Evolutionary conservation across 2,888 invertebrate genomes (phyloP), one percentile per base, ranked within the genome.

Genomic region (Eupeodes luniger): DNA sequence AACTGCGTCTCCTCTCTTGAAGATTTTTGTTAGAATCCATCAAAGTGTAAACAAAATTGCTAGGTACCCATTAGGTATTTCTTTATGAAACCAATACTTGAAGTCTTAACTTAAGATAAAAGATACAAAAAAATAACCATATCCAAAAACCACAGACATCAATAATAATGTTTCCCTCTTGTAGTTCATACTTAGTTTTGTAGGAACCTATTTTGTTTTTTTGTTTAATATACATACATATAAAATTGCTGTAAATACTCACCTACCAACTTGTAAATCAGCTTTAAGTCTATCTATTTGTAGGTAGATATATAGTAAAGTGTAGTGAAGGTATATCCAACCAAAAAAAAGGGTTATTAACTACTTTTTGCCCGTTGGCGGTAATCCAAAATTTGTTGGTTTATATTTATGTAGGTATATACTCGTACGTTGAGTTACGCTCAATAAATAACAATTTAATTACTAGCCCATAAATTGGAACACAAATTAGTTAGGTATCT

Each of bases 191-290:
- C 6, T 40, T 40, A 27, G 27, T 27, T 27, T 27, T 27, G 27
- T 27, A 40, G 40, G 40, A 7, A 40, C 40, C 40, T 40, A 40
- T 40, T 5, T 5, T 40, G 0, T 27, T 12, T 27, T 57, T 16
- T 44, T 19, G 47, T 59, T 57, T 51, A 34, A 16, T 27, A 27
- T 27, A 27, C 3, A 3, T 27, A 27, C 36, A 53, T 59, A 59
- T 14, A 27, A 66, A 66, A 40, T n/a, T 69, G n/a, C 34, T 44
- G 62, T 57, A 57, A 51, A 40, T 61, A 78, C 70, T 62, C 72
- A 84, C 87, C 80, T 81, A 84, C 87, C 77, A 57, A 74, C 55
- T 84, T 72, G 72, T 70, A 76, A 77, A 84, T 57, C 67, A 44
- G 87, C 77, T 84, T 70, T 14, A 70, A 55, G 61, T 27, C 19